phyloP scores from a whole-genome alignment of 2,113 vertebrate species.

The Sphyrna mokarran region DNA sequence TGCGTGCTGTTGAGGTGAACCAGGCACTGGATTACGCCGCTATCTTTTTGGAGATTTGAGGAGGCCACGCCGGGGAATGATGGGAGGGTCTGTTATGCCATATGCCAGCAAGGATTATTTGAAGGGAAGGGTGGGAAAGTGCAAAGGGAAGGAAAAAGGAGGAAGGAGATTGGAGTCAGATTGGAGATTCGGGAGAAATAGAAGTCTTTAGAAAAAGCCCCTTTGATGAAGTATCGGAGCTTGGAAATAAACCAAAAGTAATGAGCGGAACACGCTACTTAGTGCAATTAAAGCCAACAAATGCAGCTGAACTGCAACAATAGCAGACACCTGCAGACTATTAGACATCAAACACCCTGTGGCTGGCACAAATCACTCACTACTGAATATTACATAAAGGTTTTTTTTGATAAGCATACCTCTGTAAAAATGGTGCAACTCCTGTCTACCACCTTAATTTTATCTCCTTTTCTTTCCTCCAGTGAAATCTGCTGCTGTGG shows the following conservation, averaged over 20 bases:
- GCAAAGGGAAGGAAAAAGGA: not conserved
- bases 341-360: not conserved
- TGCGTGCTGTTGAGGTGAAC: not conserved
- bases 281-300: not conserved
- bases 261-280: conserved; percentile 2
- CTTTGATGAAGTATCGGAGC: not conserved
- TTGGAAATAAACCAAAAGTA: conserved; percentile 22
- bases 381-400: not conserved
- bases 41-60: not conserved
- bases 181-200: not conserved
- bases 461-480: conserved; percentile 7
- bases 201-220: not conserved
- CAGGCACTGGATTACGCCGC: not conserved
- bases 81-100: not conserved
- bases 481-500: not conserved
- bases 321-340: conserved; percentile 22
- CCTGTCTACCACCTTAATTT: not conserved
- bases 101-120: not conserved
- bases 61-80: not conserved
- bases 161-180: not conserved
- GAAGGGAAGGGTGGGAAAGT: not conserved
- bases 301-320: conserved; percentile 4
- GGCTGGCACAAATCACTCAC: not conserved
- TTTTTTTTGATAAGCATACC: not conserved
- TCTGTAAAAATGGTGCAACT: not conserved